phyloP scores from a whole-genome alignment of 2,113 vertebrate genomes.

The Nannobrachium achirus region DNA sequence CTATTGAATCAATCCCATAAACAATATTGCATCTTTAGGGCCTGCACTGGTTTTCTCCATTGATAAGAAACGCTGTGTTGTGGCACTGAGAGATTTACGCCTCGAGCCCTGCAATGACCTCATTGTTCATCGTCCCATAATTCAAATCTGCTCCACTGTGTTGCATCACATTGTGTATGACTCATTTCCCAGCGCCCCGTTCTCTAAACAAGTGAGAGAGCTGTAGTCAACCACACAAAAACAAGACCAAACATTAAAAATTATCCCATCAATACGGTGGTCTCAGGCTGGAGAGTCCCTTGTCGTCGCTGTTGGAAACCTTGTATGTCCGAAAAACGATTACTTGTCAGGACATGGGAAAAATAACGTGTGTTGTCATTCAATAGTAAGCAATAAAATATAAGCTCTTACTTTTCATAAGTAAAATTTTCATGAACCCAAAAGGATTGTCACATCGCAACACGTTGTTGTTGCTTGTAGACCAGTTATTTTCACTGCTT shows the following conservation, averaged over 20 bases:
- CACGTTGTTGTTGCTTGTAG: too few species aligned
- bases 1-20: conserved; percentile 31
- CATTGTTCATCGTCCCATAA: conserved; percentile 77
- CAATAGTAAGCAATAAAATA: too few species aligned
- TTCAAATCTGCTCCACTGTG: conserved; percentile 73
- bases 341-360: too few species aligned
- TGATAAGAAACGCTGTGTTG: conserved; percentile 66
- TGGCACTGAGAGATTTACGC: conserved; percentile 62
- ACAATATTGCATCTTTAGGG: conserved; percentile 55
- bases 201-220: conserved; percentile 55
- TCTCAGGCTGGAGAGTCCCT: conserved; percentile 35
- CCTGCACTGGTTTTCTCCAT: conserved; percentile 59
- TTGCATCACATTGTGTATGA: conserved; percentile 74
- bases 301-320: too few species aligned
- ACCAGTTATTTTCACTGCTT: too few species aligned
- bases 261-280: conserved; percentile 47
- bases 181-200: conserved; percentile 65
- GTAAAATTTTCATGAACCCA: too few species aligned
- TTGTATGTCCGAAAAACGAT: too few species aligned
- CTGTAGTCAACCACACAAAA: conserved; percentile 32
- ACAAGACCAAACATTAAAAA: conserved; percentile 38
- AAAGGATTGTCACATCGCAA: too few species aligned
- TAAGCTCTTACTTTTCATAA: too few species aligned
- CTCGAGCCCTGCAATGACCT: conserved; percentile 72
- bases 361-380: too few species aligned